Evolutionary conservation across 2,113 vertebrate species (phyloP).

Genomic region (Trogon surrucura): DNA sequence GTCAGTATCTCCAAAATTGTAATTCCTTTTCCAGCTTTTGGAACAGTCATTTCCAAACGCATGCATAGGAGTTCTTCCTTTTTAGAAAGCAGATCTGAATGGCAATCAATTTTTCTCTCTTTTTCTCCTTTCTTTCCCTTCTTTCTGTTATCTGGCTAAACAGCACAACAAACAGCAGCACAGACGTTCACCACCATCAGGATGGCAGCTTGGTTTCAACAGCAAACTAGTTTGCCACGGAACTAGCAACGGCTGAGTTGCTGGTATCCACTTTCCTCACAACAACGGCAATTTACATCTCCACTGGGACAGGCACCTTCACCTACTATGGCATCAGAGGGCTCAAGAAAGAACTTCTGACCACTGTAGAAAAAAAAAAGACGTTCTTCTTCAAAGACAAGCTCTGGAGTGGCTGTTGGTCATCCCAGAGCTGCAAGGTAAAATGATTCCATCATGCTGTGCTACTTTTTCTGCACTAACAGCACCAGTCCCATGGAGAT

Average conservation of each 20-base stretch:
- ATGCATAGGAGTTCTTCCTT: neutral
- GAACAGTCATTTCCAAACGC: neutral
- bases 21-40: slow-evolving; percentile 33
- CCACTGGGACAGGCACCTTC: neutral
- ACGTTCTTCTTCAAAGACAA: neutral
- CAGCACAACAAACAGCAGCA: neutral
- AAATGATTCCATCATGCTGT: neutral
- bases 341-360: neutral
- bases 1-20: slow-evolving; percentile 20
- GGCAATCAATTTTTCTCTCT: neutral
- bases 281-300: neutral
- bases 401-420: neutral
- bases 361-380: neutral
- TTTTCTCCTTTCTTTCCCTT: neutral
- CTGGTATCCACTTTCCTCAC: neutral
- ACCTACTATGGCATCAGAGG: neutral
- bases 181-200: fast-evolving
- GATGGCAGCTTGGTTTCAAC: neutral
- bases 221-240: neutral
- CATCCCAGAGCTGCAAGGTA: neutral
- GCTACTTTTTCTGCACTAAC: neutral
- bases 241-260: neutral
- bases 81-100: neutral
- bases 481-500: neutral
- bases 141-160: neutral